These are phyloP conservation scores for Meteorus colon DNA, from an alignment of 2,888 invertebrate genomes.

Conservation along the genomic window DNA sequence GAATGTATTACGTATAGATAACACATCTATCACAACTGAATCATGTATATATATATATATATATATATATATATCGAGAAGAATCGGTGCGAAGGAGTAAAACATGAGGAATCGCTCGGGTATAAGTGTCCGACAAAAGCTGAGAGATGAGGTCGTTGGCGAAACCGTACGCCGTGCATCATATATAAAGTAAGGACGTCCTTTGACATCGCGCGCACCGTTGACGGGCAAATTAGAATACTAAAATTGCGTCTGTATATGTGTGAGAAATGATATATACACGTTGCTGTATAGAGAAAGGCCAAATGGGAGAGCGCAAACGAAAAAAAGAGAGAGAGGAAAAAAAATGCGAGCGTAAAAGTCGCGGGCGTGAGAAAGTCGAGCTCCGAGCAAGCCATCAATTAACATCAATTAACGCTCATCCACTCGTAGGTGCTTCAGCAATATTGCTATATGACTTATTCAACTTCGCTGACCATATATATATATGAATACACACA, in stretches of 20 bases:
- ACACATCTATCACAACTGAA: background rate
- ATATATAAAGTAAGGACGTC: constrained; percentile 17
- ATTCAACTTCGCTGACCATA: constrained; percentile 43
- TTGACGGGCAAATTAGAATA: constrained; percentile 29
- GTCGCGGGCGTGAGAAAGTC: constrained; percentile 72
- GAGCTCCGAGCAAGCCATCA: constrained; percentile 68
- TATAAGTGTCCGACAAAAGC: constrained; percentile 26
- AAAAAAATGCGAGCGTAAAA: constrained; percentile 66
- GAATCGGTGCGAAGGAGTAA: background rate
- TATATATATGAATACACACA: constrained; percentile 7
- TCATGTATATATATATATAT: background rate
- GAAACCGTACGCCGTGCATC: constrained; percentile 4
- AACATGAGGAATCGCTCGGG: constrained; percentile 17
- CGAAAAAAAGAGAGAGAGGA: constrained; percentile 48
- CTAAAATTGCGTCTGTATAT: background rate
- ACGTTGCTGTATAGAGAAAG: constrained; percentile 23
- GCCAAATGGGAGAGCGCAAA: constrained; percentile 31
- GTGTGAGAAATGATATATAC: background rate
- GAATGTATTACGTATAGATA: background rate
- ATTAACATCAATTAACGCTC: constrained; percentile 73
- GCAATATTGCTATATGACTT: constrained; percentile 18
- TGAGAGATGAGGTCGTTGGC: background rate
- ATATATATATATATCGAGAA: background rate
- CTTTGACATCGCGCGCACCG: constrained; percentile 18
- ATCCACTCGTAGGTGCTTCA: constrained; percentile 69